phyloP scores from a whole-genome alignment of 2,797 vertebrate genomes.

The Sebastiscus tertius region DNA sequence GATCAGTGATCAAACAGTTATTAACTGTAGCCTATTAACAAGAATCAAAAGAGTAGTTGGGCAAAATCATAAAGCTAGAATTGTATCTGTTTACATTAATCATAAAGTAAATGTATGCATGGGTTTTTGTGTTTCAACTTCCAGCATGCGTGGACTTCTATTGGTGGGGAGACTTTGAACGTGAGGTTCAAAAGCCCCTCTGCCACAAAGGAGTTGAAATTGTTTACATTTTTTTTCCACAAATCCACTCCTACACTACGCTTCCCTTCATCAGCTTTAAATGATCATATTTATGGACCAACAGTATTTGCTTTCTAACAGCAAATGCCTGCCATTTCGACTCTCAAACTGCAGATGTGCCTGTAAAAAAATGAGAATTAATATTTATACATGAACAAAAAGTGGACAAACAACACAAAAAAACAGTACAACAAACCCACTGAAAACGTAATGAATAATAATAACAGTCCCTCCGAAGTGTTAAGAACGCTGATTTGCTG shows the following conservation, averaged over 20 bases:
- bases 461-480: not conserved
- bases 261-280: not conserved
- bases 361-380: not conserved
- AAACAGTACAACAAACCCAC: not conserved
- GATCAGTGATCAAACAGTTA: not conserved
- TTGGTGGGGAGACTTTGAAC: constrained; percentile 35
- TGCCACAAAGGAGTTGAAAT: constrained; percentile 28
- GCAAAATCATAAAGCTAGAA: not conserved
- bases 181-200: not conserved
- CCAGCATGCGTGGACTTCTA: constrained; percentile 16
- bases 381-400: not conserved
- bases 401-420: not conserved
- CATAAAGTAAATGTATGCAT: not conserved
- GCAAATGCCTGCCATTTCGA: not conserved
- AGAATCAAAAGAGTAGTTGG: not conserved
- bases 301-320: constrained; percentile 19
- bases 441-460: constrained; percentile 4
- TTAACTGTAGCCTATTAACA: not conserved
- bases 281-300: not conserved
- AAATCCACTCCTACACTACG: not conserved
- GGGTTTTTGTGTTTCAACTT: constrained; percentile 13
- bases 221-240: constrained; percentile 14
- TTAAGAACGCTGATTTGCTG: not conserved
- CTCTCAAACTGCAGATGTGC: not conserved
- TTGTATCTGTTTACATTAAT: constrained; percentile 5